phyloP scores from a whole-genome alignment of 2,888 invertebrate species.

The Plagodis pulveraria region DNA sequence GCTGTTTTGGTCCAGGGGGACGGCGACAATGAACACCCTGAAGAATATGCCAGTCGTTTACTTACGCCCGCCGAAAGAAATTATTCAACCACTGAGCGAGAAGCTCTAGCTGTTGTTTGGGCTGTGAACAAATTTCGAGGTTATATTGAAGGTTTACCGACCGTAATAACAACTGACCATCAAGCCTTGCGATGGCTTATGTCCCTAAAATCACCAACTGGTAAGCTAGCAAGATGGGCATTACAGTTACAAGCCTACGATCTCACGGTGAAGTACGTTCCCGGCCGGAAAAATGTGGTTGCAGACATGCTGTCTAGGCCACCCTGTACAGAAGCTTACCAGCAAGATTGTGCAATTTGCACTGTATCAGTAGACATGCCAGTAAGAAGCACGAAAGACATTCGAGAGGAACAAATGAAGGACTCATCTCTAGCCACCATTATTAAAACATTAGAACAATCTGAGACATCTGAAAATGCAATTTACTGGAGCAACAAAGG shows the following conservation, averaged over 20 bases:
- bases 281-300: slow-evolving; percentile 53
- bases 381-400: too few species aligned
- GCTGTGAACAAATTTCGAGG: too few species aligned
- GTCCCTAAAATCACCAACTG: slow-evolving; percentile 52
- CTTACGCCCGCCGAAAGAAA: slow-evolving; percentile 5
- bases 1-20: neutral
- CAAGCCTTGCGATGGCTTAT: slow-evolving; percentile 63
- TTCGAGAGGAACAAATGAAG: slow-evolving; percentile 33
- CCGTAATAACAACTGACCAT: slow-evolving; percentile 59
- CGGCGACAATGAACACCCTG: slow-evolving; percentile 3
- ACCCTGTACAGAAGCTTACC: slow-evolving; percentile 29
- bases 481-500: slow-evolving; percentile 41
- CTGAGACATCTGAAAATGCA: slow-evolving; percentile 29
- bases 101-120: too few species aligned
- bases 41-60: too few species aligned
- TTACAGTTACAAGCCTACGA: too few species aligned
- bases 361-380: slow-evolving; percentile 5
- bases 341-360: too few species aligned
- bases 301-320: slow-evolving; percentile 60
- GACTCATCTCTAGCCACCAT: slow-evolving; percentile 29
- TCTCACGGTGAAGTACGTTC: slow-evolving; percentile 53
- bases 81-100: slow-evolving; percentile 22
- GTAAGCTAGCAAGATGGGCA: too few species aligned
- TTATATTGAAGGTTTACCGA: too few species aligned
- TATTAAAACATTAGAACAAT: too few species aligned